Evolutionary conservation across 2,797 vertebrate species (phyloP), one percentile per base, ranked within the genome.

Genomic region (Bovichtus diacanthus): DNA sequence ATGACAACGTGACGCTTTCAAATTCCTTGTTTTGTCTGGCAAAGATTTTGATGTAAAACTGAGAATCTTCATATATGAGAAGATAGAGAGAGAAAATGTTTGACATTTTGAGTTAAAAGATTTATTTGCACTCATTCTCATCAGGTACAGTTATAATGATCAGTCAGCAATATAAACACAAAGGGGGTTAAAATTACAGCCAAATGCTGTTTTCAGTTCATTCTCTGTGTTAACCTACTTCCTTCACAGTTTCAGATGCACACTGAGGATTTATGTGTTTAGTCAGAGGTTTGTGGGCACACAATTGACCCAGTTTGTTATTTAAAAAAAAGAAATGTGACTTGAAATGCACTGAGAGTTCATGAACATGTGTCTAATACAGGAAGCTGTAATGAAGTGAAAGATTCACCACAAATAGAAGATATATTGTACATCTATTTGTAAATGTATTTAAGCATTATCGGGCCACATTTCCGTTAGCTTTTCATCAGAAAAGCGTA

Each of bases 281-380:
- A 75, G 62, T 68, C 74, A 54, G 77, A 55, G 9, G 41, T 65
- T 23, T 54, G 21, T 67, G 50, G 56, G 47, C 29, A 6, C 44
- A 63, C 58, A 64, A 67, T 39, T 85, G 55, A 83, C 70, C 69
- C 50, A 59, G 50, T 82, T 76, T 82, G 43, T 58, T 34, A 23
- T 23, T 19, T 36, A 12, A 9, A 16, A 9, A 50, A 62, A 41
- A 41, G 15, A 69, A 23, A 44, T 15, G 27, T 41, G 61, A 44
- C 47, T 56, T 66, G 10, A 63, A 78, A 62, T 59, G 16, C 58
- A 67, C 21, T 6, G 4, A 49, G 34, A 78, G 63, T 49, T 81
- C 18, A 54, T 25, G 15, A 43, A 70, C 46, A 63, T 58, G 18
- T 72, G 36, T 50, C 21, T 7, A 38, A 65, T 46, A 44, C 69